Base-by-base conservation (phyloP, 2,797 vertebrate species). In the Anomalospiza imberbis region DNA sequence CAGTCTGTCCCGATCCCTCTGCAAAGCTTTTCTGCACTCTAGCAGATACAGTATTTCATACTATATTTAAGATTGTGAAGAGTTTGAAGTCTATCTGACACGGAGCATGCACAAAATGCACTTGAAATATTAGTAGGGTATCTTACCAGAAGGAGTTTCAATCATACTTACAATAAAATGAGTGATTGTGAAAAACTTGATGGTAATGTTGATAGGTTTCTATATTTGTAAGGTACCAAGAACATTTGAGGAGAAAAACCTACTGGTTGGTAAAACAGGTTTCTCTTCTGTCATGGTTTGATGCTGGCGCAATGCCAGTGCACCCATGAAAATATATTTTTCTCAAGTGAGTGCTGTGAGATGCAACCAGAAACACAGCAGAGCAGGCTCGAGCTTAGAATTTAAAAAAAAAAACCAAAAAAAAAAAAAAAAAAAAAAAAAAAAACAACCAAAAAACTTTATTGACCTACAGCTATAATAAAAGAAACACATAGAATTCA, bases 131-230 rank as follows among this genome's bases (percentile, higher is more conserved):
- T 8, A 57, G 17, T 40, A 32, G 7, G 9, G 1, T 88, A 10
- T 20, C 17, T 74, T 75, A 28, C 5, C 19, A 44, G 84, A 36
- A 68, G 26, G 5, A 17, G 24, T 72, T 72, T 38, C 10, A 45
- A 9, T 84, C 9, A 13, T 32, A 18, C 12, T 38, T 82, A 10
- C 0, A 54, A 17, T 62, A 38, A 67, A 79, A 34, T n/a, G 10
- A 20, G 10, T 22, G 28, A 28, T 10, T 53, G n/a, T 63, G n/a
- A 71, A 71, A 45, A 9, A 38, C 18, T 34, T 0, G 0, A 1
- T 74, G 4, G 8, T 61, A 47, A 10, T 21, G 4, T 61, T 65
- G 11, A 4, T 71, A 32, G 5, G 8, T 51, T 80, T 76, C 53
- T 2, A 0, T 75, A 60, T 81, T 44, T 45, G 25, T 75, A 47